phyloP scores from a whole-genome alignment of 1,140 invertebrate genomes.

The Anoplolepis gracilipes region DNA sequence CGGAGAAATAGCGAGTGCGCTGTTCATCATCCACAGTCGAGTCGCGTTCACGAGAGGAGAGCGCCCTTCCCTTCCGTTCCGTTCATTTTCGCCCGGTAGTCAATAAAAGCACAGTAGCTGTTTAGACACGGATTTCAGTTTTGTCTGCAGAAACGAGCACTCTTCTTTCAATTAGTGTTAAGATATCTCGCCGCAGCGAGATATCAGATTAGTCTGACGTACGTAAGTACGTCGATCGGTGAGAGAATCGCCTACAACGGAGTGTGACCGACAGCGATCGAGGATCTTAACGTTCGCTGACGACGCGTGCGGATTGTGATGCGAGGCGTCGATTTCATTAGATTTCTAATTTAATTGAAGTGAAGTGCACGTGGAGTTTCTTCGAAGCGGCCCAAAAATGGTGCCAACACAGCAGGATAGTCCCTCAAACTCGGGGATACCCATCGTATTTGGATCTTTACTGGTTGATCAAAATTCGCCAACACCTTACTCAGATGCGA shows the following conservation, averaged over 20 bases:
- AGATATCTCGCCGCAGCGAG: neutral
- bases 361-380: slow-evolving; percentile 63
- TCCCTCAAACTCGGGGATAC: slow-evolving; percentile 84
- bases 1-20: neutral
- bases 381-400: slow-evolving; percentile 82
- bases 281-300: neutral
- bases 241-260: neutral
- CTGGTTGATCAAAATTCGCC: slow-evolving; percentile 95
- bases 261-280: slow-evolving; percentile 1
- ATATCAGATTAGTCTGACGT: neutral
- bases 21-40: slow-evolving; percentile 32
- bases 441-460: slow-evolving; percentile 92
- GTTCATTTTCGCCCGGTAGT: slow-evolving; percentile 5
- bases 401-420: slow-evolving; percentile 88
- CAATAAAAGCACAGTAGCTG: neutral
- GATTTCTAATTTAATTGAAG: slow-evolving; percentile 51
- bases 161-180: neutral
- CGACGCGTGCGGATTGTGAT: slow-evolving; percentile 41
- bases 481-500: slow-evolving; percentile 98
- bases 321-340: slow-evolving; percentile 34
- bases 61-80: neutral
- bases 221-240: neutral
- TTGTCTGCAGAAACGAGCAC: neutral
- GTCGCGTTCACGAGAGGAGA: slow-evolving; percentile 41
- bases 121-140: neutral